Base-by-base conservation (phyloP, 2,113 vertebrate genomes). In the Apteryx owenii region DNA sequence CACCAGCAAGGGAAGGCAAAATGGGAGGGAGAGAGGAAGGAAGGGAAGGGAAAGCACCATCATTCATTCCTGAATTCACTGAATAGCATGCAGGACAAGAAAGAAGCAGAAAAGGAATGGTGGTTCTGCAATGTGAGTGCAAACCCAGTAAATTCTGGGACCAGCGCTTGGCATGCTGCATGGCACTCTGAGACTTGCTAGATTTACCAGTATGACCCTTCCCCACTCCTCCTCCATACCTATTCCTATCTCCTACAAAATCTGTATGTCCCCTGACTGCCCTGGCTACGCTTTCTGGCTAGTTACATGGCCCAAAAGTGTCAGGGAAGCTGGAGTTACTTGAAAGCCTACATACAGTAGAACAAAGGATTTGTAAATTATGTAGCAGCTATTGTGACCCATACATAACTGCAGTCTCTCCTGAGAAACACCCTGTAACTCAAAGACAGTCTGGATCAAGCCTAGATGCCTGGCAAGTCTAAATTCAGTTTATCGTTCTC, bases 1-100 rank as follows among this genome's bases (percentile, higher is more conserved):
- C 58, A 53, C 76, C 68, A 85, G 18, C 36, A 92, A 94, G 87
- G 5, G 13, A 89, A 91, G 44, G 87, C 66, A 91, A 94, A 95
- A 78, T 94, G 53, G 50, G 75, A 91, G 85, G 88, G 94, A 93
- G 72, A 82, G 31, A 92, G 76, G 66, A 95, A 80, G 81, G 65
- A 85, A 81, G 33, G 36, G 64, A 71, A 80, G 10, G 20, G 65
- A 38, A 94, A 91, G 58, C 83, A 54, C 72, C 79, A 77, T 90
- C 68, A 70, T 88, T 95, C 77, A 81, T 81, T 86, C 11, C 54
- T 70, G 72, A 88, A 88, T 91, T 94, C 46, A 29, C 68, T 42
- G 44, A 76, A 14, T 64, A 71, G 77, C 83, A 90, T 50, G 70
- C 16, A 91, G 78, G 56, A 40, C 60, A 96, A 71, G 50, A 70